Percentiles rank a stretch among this genome's conserved stretches.
Evolutionary conservation across 2,113 vertebrate species (phyloP).

Genomic region (Cryptotis parvus): DNA sequence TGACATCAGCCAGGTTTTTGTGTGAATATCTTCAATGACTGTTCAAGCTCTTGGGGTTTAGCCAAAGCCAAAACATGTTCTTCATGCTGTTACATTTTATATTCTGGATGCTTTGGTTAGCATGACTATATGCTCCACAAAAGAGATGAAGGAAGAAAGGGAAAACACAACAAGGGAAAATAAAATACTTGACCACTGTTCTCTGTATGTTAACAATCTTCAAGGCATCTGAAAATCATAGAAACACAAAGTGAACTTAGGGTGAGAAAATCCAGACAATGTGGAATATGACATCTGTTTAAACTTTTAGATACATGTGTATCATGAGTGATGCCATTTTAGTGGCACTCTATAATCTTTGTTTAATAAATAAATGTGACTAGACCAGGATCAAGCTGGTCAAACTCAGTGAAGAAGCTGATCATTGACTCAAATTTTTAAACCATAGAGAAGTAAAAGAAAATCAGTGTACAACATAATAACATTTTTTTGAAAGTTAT

Average conservation of each 20-base stretch:
- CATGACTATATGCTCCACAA: conserved; percentile 29
- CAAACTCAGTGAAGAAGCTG: background rate
- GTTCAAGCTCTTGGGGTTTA: conserved; percentile 63
- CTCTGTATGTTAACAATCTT: conserved; percentile 40
- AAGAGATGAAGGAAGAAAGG: conserved; percentile 15
- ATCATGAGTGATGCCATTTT: background rate
- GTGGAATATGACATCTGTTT: background rate
- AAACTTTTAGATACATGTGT: background rate
- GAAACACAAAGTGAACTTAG: conserved; percentile 44
- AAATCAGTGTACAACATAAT: background rate
- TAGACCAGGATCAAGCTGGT: background rate
- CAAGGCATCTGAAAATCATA: conserved; percentile 28
- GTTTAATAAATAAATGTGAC: conserved; percentile 19
- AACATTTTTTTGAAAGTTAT: background rate
- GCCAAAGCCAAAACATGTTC: conserved; percentile 67
- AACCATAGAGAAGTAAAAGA: background rate
- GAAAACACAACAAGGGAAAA: conserved; percentile 32
- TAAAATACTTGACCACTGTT: background rate
- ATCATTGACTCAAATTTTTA: conserved; percentile 14
- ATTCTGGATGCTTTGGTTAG: conserved; percentile 50
- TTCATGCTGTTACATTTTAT: conserved; percentile 61
- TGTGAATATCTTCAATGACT: conserved; percentile 69
- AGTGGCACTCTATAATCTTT: background rate
- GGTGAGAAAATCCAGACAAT: conserved; percentile 8
- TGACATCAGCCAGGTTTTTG: conserved; percentile 66